These are phyloP conservation scores for Bombyx huttoni DNA, from an alignment of 2,888 invertebrate species.

Conservation along the genomic window DNA sequence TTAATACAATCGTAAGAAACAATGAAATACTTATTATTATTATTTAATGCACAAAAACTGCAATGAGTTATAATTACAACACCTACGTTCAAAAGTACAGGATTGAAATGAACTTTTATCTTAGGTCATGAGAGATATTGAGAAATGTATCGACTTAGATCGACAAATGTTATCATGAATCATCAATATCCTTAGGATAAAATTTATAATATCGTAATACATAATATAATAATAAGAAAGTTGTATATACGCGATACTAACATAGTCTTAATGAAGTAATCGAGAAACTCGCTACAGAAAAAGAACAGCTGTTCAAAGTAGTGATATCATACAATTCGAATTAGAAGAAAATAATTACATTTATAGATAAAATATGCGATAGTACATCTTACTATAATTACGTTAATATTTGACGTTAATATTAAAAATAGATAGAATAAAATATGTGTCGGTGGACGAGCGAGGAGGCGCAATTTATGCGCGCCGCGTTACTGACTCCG, in stretches of 20 bases:
- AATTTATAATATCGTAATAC: slow-evolving; percentile 60
- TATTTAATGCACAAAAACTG: slow-evolving; percentile 68
- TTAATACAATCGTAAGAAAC: slow-evolving; percentile 70
- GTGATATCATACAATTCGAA: slow-evolving; percentile 72
- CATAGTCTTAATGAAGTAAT: slow-evolving; percentile 69
- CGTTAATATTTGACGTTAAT: slow-evolving; percentile 71
- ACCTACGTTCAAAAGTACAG: slow-evolving; percentile 69
- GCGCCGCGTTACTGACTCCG: slow-evolving; percentile 45
- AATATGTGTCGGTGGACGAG: slow-evolving; percentile 68
- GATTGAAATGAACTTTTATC: slow-evolving; percentile 68
- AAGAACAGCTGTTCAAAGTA: slow-evolving; percentile 60
- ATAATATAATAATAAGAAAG: slow-evolving; percentile 69
- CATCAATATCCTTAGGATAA: slow-evolving; percentile 71
- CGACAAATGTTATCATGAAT: slow-evolving; percentile 61
- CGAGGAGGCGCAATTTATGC: slow-evolving; percentile 45
- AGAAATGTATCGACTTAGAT: slow-evolving; percentile 64
- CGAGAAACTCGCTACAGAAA: slow-evolving; percentile 63
- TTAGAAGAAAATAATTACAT: slow-evolving; percentile 71
- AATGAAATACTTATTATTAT: slow-evolving; percentile 69
- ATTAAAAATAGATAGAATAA: slow-evolving; percentile 72
- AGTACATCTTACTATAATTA: slow-evolving; percentile 57
- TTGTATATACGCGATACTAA: slow-evolving; percentile 68
- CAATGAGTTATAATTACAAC: slow-evolving; percentile 70
- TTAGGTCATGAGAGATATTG: slow-evolving; percentile 69
- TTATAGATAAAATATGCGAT: slow-evolving; percentile 68